Evolutionary conservation across 2,888 invertebrate species (phyloP).

Genomic region (Formica aserva): DNA sequence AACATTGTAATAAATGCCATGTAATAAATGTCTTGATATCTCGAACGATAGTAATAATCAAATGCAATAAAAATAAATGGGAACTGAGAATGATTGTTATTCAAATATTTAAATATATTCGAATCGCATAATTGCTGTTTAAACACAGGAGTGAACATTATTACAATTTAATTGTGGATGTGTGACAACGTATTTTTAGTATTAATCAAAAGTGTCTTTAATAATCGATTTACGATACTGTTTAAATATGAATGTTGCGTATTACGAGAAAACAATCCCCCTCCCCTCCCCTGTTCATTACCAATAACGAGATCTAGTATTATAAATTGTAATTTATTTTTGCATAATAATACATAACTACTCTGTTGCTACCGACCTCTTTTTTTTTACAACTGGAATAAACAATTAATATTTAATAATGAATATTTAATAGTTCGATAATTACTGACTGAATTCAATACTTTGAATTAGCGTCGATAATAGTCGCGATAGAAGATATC

Average conservation of each 20-base stretch:
- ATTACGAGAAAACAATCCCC: neutral
- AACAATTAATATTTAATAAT: slow-evolving; percentile 15
- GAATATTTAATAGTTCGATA: neutral
- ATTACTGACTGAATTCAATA: slow-evolving; percentile 7
- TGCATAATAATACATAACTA: neutral
- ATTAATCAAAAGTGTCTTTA: neutral
- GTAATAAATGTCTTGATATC: neutral
- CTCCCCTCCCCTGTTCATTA: too few species aligned
- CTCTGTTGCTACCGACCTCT: neutral
- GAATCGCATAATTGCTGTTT: neutral
- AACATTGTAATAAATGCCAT: neutral
- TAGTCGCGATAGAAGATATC: neutral
- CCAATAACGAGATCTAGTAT: neutral
- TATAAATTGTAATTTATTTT: neutral
- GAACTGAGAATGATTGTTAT: slow-evolving; percentile 26
- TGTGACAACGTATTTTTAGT: neutral
- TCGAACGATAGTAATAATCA: neutral
- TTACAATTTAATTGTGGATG: neutral
- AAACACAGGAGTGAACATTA: neutral
- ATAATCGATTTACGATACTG: slow-evolving; percentile 19
- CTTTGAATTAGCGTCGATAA: neutral
- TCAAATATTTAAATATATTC: slow-evolving; percentile 48
- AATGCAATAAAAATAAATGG: neutral
- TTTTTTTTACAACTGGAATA: neutral
- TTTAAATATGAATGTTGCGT: neutral